phyloP scores from a whole-genome alignment of 2,113 vertebrate species.

The Hippocampus mohnikei region DNA sequence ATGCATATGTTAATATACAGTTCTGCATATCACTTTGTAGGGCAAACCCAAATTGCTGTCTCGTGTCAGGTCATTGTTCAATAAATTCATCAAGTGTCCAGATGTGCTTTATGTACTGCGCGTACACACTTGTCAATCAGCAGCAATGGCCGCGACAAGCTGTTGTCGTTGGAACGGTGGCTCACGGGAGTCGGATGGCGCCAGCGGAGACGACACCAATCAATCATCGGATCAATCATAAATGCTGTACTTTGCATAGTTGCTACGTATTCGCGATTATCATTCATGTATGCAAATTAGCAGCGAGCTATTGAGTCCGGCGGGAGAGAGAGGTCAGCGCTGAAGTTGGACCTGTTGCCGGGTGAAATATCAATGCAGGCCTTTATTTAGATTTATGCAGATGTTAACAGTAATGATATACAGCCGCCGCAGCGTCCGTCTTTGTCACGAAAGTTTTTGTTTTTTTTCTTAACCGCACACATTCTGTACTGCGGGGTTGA shows the following conservation, averaged over 20 bases:
- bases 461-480: constrained; percentile 6
- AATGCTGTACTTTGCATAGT: constrained; percentile 55
- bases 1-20: background rate
- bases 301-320: constrained; percentile 27
- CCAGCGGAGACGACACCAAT: constrained; percentile 48
- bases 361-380: constrained; percentile 53
- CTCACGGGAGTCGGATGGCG: background rate
- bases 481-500: constrained; percentile 15
- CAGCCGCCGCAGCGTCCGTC: constrained; percentile 38
- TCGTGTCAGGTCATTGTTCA: background rate
- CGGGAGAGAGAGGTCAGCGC: constrained; percentile 48
- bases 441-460: constrained; percentile 36
- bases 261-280: constrained; percentile 45
- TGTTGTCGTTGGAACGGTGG: constrained; percentile 19
- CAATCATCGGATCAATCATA: constrained; percentile 67
- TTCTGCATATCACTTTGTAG: background rate
- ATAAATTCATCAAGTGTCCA: background rate
- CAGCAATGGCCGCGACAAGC: constrained; percentile 42
- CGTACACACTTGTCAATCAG: constrained; percentile 41
- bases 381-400: constrained; percentile 72
- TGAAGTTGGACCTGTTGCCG: constrained; percentile 44
- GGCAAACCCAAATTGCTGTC: background rate
- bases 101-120: background rate
- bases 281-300: constrained; percentile 59
- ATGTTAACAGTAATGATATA: constrained; percentile 65